phyloP scores from a whole-genome alignment of 2,797 vertebrate species.

The Myotis vivesi region DNA sequence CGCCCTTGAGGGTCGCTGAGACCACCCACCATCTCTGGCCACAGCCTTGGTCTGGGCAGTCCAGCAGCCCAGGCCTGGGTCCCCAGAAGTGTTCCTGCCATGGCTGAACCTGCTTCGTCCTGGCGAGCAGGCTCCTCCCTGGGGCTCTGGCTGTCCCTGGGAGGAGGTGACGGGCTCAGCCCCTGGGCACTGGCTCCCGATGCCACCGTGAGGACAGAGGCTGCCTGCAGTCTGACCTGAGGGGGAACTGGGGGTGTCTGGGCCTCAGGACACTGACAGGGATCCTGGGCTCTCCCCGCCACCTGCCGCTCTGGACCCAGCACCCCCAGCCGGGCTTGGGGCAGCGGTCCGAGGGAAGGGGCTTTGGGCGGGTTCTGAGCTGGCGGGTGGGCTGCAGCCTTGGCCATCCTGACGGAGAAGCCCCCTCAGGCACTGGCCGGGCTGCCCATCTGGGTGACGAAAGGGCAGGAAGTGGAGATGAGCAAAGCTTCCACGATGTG shows the following conservation, averaged over 20 bases:
- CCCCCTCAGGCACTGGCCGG: background rate
- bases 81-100: background rate
- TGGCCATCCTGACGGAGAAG: background rate
- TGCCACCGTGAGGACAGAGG: fast-evolving
- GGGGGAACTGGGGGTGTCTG: background rate
- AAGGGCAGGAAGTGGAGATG: constrained; percentile 51
- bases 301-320: background rate
- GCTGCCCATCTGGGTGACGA: background rate
- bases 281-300: background rate
- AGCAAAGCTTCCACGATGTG: background rate
- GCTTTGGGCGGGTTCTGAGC: background rate
- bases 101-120: background rate
- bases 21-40: background rate
- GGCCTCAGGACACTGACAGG: background rate
- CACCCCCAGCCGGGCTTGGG: background rate
- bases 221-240: background rate
- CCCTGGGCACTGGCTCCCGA: background rate
- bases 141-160: background rate
- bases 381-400: fast-evolving
- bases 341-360: background rate
- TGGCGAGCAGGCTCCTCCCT: background rate
- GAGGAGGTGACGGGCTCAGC: background rate
- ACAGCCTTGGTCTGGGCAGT: background rate
- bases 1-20: background rate
- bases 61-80: background rate